Conservation (phyloP, 2,888 invertebrate species). For the Cosmorhoe ocellata region DNA sequence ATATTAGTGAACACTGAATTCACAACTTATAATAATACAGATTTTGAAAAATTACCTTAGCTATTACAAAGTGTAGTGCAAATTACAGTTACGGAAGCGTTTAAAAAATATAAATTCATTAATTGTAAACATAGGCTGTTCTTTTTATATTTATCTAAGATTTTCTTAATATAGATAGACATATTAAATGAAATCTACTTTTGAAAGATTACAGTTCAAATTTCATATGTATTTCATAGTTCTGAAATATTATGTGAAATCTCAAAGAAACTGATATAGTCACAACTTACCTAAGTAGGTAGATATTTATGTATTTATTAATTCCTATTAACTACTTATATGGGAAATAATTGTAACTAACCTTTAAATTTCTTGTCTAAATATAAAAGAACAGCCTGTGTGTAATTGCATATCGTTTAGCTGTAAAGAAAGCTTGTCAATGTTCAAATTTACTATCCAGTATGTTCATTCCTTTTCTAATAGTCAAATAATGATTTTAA, state of each 20-base stretch:
- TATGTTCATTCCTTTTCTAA: slow-evolving; percentile 23
- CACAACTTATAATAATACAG: too few relatives aligned
- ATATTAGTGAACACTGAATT: too few relatives aligned
- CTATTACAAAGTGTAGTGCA: slow-evolving; percentile 6
- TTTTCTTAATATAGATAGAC: too few relatives aligned
- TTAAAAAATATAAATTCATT: not conserved
- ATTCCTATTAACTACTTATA: too few relatives aligned
- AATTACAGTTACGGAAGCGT: slow-evolving; percentile 3
- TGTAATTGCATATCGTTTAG: slow-evolving; percentile 28
- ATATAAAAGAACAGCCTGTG: slow-evolving; percentile 24
- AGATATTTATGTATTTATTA: too few relatives aligned
- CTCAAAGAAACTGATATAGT: not conserved
- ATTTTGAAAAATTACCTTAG: too few relatives aligned
- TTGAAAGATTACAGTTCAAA: too few relatives aligned
- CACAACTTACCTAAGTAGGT: too few relatives aligned
- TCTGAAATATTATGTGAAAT: slow-evolving; percentile 5
- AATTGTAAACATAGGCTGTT: slow-evolving; percentile 10
- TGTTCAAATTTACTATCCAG: slow-evolving; percentile 10
- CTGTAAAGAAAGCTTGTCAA: slow-evolving; percentile 31
- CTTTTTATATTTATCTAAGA: slow-evolving; percentile 1
- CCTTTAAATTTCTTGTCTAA: not conserved
- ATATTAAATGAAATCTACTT: too few relatives aligned
- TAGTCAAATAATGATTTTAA: slow-evolving; percentile 27
- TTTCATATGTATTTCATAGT: slow-evolving; percentile 6
- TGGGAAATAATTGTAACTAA: too few relatives aligned